phyloP scores from a whole-genome alignment of 2,888 invertebrate genomes.

The Dioctria linearis region DNA sequence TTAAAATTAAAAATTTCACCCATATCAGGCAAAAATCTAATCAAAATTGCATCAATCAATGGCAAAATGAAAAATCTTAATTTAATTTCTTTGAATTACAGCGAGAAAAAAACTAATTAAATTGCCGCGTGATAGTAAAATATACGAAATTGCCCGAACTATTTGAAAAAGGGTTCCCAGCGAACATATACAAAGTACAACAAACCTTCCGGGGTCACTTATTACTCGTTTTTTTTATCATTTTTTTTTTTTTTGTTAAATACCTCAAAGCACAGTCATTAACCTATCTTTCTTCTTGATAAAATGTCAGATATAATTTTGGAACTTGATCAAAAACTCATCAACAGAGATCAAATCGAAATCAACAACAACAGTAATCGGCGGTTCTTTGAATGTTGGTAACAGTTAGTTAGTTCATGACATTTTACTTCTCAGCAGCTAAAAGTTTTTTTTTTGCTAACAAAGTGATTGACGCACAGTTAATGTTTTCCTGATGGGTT shows the following conservation, averaged over 20 bases:
- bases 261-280: slow-evolving; percentile 14
- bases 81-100: background rate
- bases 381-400: no score
- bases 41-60: slow-evolving; percentile 37
- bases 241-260: background rate
- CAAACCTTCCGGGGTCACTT: slow-evolving; percentile 27
- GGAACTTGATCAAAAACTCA: slow-evolving; percentile 30
- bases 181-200: background rate
- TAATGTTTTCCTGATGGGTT: no score
- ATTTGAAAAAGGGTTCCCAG: background rate
- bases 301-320: slow-evolving; percentile 19
- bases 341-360: slow-evolving; percentile 14
- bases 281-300: background rate
- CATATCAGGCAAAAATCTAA: background rate
- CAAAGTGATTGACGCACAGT: slow-evolving; percentile 9
- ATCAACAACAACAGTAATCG: background rate
- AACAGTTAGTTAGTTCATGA: no score
- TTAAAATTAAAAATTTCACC: no score
- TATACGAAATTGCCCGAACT: background rate
- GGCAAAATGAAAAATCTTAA: slow-evolving; percentile 11
- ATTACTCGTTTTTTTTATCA: background rate
- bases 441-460: background rate
- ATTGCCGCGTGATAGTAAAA: slow-evolving; percentile 22
- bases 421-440: background rate
- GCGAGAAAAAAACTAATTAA: background rate